Evolutionary conservation across 2,888 invertebrate species (phyloP).

Genomic region (Slavum lentiscoides): DNA sequence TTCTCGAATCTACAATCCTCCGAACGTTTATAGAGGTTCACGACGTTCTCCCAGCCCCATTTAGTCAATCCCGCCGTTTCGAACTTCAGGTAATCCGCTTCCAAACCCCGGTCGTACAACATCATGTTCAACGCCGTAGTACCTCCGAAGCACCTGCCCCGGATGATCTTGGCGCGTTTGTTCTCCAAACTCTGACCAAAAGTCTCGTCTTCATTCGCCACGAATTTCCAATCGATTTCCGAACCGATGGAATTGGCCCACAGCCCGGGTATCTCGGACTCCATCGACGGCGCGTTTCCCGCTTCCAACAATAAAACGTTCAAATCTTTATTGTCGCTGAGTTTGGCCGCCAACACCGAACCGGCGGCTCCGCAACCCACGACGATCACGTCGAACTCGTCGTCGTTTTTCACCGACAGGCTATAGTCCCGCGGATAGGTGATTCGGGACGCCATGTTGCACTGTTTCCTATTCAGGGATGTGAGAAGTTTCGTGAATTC

Average conservation of each 20-base stretch:
- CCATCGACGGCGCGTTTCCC: constrained; percentile 61
- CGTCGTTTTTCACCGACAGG: constrained; percentile 25
- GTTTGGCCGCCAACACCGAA: constrained; percentile 61
- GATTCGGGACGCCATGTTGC: background rate
- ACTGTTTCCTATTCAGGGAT: constrained; percentile 18
- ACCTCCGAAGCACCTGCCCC: constrained; percentile 60
- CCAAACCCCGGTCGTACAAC: constrained; percentile 67
- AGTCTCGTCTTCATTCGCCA: constrained; percentile 61
- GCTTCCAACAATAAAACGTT: constrained; percentile 61
- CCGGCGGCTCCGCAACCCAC: constrained; percentile 58
- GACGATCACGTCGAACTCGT: constrained; percentile 57
- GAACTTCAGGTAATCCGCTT: constrained; percentile 74
- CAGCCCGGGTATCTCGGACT: constrained; percentile 60
- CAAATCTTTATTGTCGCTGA: constrained; percentile 61
- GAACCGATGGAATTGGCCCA: constrained; percentile 59
- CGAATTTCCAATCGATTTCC: constrained; percentile 62
- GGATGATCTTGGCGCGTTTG: constrained; percentile 60
- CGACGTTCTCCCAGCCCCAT: constrained; percentile 61
- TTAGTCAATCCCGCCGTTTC: constrained; percentile 64
- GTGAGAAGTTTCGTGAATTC: constrained; percentile 36
- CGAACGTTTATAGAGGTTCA: constrained; percentile 60
- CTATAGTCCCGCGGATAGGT: constrained; percentile 38
- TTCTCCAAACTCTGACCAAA: constrained; percentile 58
- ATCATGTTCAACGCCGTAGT: constrained; percentile 59
- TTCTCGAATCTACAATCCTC: constrained; percentile 59